A percentile compares a stretch with the other conserved stretches of the same genome.
These are phyloP conservation scores for Chromoteleia sp. DNA, from an alignment of 2,888 invertebrate genomes.

Conservation along the genomic window DNA sequence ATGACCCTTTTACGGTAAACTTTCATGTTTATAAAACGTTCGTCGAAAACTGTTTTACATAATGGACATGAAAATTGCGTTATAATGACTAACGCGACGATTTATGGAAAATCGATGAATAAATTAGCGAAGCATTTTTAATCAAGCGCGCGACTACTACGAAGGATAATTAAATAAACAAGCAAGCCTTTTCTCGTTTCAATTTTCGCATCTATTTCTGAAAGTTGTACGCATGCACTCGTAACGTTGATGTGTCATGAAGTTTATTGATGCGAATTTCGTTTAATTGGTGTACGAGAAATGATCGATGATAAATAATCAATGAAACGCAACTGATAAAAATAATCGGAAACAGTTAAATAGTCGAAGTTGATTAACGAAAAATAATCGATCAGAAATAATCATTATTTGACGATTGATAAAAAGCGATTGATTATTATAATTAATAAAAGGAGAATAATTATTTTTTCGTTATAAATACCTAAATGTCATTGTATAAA, in stretches of 20 bases:
- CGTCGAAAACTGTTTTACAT: constrained; percentile 45
- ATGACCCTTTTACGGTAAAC: constrained; percentile 51
- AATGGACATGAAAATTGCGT: constrained; percentile 59
- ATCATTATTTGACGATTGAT: too few species aligned
- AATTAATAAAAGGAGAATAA: too few species aligned
- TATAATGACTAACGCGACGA: constrained; percentile 46
- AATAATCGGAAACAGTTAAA: too few species aligned
- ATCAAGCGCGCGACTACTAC: neutral
- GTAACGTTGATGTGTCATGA: too few species aligned
- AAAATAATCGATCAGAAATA: too few species aligned
- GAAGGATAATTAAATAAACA: constrained; percentile 15
- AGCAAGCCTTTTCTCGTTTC: neutral
- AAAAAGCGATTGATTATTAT: too few species aligned
- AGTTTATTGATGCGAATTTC: too few species aligned
- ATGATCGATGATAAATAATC: neutral
- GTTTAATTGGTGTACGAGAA: neutral
- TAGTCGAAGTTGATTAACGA: too few species aligned
- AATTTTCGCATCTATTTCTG: neutral
- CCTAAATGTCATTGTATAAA: too few species aligned
- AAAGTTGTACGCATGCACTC: neutral
- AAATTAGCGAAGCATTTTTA: constrained; percentile 24
- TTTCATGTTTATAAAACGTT: constrained; percentile 36
- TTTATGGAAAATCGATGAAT: constrained; percentile 50
- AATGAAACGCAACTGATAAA: neutral
- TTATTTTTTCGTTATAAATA: too few species aligned